Conservation (phyloP, 2,888 invertebrate genomes). For the Lasioglossum vierecki region DNA sequence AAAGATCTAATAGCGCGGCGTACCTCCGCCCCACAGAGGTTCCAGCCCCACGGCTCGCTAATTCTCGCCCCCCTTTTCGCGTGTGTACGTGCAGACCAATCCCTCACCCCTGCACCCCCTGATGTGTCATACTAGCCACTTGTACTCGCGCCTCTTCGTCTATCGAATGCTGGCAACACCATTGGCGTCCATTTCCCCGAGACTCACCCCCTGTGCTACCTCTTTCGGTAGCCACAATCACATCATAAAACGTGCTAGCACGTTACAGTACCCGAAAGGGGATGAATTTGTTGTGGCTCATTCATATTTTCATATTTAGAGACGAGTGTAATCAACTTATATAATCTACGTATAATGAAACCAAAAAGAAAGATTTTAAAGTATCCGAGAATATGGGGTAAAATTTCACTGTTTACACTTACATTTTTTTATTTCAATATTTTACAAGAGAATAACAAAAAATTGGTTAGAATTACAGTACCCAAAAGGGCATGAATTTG, state of each 20-base stretch:
- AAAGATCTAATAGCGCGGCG: conserved; percentile 81
- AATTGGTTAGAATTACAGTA: too few relatives aligned
- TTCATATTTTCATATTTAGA: too few relatives aligned
- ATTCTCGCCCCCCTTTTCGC: conserved; percentile 65
- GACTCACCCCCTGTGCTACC: background rate
- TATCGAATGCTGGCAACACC: conserved; percentile 27
- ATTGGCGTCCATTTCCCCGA: background rate
- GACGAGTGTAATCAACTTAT: too few relatives aligned
- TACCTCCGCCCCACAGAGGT: conserved; percentile 45
- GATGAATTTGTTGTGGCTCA: too few relatives aligned
- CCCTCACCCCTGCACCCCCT: conserved; percentile 20
- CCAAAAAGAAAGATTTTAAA: too few relatives aligned
- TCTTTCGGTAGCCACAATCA: background rate
- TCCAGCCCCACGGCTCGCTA: conserved; percentile 61
- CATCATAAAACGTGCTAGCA: background rate
- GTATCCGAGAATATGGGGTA: too few relatives aligned
- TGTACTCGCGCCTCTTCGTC: conserved; percentile 67
- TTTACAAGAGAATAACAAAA: background rate
- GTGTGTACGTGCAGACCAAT: conserved; percentile 38
- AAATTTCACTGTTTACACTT: too few relatives aligned
- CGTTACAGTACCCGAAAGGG: too few relatives aligned
- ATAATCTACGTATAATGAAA: too few relatives aligned
- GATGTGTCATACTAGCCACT: conserved; percentile 81
- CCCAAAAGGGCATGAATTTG: too few relatives aligned
- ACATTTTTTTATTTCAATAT: background rate